Percentiles rank a stretch among this genome's conserved stretches.
Evolutionary conservation across 2,113 vertebrate genomes (phyloP).

Genomic region (Callithrix jacchus): DNA sequence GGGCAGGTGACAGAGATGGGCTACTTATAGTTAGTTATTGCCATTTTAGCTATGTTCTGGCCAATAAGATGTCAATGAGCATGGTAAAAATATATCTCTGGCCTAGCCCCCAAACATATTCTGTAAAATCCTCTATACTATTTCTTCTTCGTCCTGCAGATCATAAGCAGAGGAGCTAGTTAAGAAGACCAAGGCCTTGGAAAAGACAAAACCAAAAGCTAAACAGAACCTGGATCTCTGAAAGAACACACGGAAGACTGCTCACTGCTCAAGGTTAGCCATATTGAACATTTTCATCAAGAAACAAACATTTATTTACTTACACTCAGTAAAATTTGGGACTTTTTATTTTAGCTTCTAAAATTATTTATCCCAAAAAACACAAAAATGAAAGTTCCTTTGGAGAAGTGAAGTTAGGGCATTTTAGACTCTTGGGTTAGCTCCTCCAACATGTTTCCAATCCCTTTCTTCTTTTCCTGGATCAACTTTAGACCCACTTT

Average conservation of each 20-base stretch:
- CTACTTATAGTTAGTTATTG: not conserved
- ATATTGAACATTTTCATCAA: not conserved
- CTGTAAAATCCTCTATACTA: not conserved
- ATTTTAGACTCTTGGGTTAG: not conserved
- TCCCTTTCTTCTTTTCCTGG: not conserved
- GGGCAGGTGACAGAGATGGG: not conserved
- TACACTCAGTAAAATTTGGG: not conserved
- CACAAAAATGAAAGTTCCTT: not conserved
- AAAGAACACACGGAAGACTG: not conserved
- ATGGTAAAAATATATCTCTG: not conserved
- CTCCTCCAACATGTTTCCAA: not conserved
- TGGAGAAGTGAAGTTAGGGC: not conserved
- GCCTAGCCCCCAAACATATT: not conserved
- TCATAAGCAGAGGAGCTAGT: not conserved
- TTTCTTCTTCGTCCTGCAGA: not conserved
- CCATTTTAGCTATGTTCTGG: not conserved
- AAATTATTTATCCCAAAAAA: not conserved
- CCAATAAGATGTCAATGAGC: not conserved
- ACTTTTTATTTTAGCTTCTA: not conserved
- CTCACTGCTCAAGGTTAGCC: not conserved
- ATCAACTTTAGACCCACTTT: not conserved
- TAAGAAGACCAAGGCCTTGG: not conserved
- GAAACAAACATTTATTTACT: not conserved
- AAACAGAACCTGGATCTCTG: not conserved
- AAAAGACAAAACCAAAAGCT: not conserved